Evolutionary conservation across 2,888 invertebrate species (phyloP).

Genomic region (Chironomus riparius): DNA sequence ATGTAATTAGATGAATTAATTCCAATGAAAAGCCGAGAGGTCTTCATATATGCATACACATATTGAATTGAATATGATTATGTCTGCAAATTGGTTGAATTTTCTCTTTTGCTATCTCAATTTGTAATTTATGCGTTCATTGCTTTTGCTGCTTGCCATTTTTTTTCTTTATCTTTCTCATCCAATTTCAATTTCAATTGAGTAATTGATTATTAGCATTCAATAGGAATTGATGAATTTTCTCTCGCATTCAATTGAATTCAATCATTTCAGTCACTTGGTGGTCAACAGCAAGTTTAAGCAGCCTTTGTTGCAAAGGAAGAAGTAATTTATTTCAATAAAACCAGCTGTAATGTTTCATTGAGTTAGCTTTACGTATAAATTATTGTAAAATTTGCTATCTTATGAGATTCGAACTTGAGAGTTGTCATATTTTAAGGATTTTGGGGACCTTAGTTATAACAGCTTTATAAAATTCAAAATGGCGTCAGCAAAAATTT

Average conservation of each 20-base stretch:
- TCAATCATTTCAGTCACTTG: neutral
- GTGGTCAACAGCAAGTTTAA: neutral
- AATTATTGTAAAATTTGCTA: neutral
- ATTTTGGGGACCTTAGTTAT: too few species aligned
- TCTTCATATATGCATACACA: too few species aligned
- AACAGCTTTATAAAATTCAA: too few species aligned
- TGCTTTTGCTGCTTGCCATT: neutral
- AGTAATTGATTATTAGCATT: conserved; percentile 27
- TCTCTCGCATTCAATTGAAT: neutral
- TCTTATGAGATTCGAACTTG: neutral
- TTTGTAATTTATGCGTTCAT: neutral
- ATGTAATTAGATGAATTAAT: too few species aligned
- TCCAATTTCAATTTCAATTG: conserved; percentile 17
- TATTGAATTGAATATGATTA: too few species aligned
- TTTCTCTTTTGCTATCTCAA: too few species aligned
- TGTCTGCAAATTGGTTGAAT: too few species aligned
- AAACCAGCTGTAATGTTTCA: neutral
- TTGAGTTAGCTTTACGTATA: neutral
- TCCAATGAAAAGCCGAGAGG: too few species aligned
- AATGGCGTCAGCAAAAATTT: too few species aligned
- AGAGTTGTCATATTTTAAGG: too few species aligned
- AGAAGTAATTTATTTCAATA: conserved; percentile 21
- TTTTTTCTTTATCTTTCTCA: neutral
- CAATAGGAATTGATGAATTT: conserved; percentile 21
- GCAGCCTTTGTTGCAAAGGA: neutral